Evolutionary conservation across 2,113 vertebrate genomes (phyloP), one percentile per base, ranked within the genome.

Genomic region (Girardinichthys multiradiatus): DNA sequence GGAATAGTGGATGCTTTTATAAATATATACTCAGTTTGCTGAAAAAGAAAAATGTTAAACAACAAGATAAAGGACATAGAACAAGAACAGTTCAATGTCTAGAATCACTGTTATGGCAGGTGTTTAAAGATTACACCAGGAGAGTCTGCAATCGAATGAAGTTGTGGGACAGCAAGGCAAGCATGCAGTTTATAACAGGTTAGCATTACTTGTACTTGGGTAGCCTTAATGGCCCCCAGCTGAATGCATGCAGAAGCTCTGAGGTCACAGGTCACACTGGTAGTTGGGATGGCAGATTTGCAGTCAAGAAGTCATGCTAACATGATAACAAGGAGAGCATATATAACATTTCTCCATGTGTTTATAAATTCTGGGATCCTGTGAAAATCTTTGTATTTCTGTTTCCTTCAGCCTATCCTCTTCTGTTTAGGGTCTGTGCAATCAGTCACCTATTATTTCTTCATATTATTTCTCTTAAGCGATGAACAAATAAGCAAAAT

Each of bases 371-470:
- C 24, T 68, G 74, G 54, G 61, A 81, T 86, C 51, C 73, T 77
- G 77, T 76, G 61, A 76, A n/a, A 85, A 74, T 63, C 64, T 75
- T n/a, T 63, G 51, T 57, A 62, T 81, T 73, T 77, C 61, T 39
- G 68, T 76, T 70, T 77, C 39, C 60, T 67, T 65, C 27, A 51
- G 65, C 31, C 9, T 57, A 54, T 26, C 7, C 3, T 6, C 31
- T 6, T 33, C 17, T n/a, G n/a, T n/a, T n/a, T 2, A 72, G 69
- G 57, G 51, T 83, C 67, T 86, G 82, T 79, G 68, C 75, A 79
- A 84, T 81, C 76, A 67, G 26, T 86, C 85, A 86, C 88, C 89
- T 77, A 87, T 85, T 51, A 51, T 91, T 91, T 82, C 28, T 80
- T 72, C 54, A 15, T 72, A 83, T 68, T 81, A 82, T n/a, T 79